Evolutionary conservation across 1,140 invertebrate species (phyloP).

Genomic region (Physella acuta): DNA sequence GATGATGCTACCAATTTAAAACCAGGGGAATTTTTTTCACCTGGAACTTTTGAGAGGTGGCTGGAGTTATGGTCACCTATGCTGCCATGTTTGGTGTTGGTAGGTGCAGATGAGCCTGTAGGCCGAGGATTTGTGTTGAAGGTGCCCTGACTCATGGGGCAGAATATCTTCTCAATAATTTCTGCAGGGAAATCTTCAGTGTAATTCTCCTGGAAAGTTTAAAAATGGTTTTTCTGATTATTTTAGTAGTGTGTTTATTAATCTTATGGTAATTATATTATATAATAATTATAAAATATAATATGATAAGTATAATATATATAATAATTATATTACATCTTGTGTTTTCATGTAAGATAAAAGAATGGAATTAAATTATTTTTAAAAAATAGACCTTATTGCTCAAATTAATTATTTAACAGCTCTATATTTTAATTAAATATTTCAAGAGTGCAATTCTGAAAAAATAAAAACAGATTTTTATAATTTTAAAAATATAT

Average conservation of each 20-base stretch:
- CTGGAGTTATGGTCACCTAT: neutral
- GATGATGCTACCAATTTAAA: too few species aligned
- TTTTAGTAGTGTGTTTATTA: neutral
- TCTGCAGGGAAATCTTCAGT: conserved; percentile 16
- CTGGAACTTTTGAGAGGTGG: too few species aligned
- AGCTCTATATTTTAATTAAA: too few species aligned
- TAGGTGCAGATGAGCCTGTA: too few species aligned
- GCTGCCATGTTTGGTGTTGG: neutral
- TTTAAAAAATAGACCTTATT: neutral
- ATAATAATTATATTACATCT: neutral
- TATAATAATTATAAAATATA: neutral
- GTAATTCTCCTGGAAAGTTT: conserved; percentile 6
- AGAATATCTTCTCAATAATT: conserved; percentile 23
- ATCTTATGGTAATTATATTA: neutral
- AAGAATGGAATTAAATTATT: neutral
- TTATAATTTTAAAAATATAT: too few species aligned
- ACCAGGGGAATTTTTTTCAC: too few species aligned
- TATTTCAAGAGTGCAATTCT: too few species aligned
- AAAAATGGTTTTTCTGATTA: neutral
- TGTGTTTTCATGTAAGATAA: neutral
- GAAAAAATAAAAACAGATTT: too few species aligned
- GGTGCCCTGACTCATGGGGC: conserved; percentile 14
- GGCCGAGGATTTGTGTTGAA: neutral
- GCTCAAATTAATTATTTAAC: too few species aligned
- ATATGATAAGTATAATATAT: neutral